Base-by-base conservation (phyloP, 2,113 vertebrate genomes). In the Perognathus longimembris region DNA sequence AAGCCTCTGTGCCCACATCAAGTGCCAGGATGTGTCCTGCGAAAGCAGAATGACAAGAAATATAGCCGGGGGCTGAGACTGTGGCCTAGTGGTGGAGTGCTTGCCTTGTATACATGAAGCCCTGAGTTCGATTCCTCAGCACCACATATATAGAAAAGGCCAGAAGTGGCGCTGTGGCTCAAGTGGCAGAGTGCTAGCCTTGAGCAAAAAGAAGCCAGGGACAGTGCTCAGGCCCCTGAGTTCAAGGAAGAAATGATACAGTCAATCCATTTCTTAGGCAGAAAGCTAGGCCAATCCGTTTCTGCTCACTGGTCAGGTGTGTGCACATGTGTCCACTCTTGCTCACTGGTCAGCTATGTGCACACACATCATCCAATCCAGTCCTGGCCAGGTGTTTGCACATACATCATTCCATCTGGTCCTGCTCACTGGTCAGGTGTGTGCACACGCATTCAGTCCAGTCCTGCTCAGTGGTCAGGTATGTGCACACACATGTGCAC, bases 261-360 rank as follows among this genome's bases (percentile, higher is more conserved):
- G 94, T 90, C 70, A 88, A 94, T 97, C 85, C 63, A 92, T 22
- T 88, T 73, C 81, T 77, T 95, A 75, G 90, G 86, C 79, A 64
- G 4, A 92, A 78, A 93, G 76, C 66, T 87, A 93, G 97, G 85
- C 69, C 79, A 90, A 36, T 3, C 0, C 86, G 66, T 69, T 59
- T 1, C 76, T 95, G 64, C 94, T 94, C 95, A 87, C 57, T 80
- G n/a, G 24, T 73, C 75, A 96, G 15, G 12, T 90, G 89, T 94
- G 22, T 80, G 83, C 71, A 92, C 81, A 77, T 12, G 45, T 45
- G 45, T n/a, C n/a, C n/a, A n/a, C n/a, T n/a, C n/a, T n/a, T 95
- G 64, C 94, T 94, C 95, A 87, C 57, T 80, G n/a, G 24, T 73
- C 75, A 96, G 15, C 11, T 90, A 89, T 94, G 22, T 80, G 83